Conservation (phyloP, 1,140 invertebrate genomes). For the Coenobita brevimanus region DNA sequence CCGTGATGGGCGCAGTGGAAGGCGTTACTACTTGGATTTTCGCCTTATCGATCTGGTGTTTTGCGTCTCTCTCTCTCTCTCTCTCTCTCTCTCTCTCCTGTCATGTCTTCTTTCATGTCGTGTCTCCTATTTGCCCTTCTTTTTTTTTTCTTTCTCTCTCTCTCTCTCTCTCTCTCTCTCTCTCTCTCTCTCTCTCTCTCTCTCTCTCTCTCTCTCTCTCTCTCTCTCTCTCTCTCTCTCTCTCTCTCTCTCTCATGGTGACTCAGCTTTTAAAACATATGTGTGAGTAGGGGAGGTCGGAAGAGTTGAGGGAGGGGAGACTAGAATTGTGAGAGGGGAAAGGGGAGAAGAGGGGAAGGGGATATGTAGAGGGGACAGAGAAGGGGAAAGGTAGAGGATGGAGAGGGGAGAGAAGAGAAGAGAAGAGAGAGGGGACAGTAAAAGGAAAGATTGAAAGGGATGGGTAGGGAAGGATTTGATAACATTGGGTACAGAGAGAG, state of each 20-base stretch:
- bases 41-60: slow-evolving; percentile 37
- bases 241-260: neutral
- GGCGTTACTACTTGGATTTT: slow-evolving; percentile 43
- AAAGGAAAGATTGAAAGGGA: too few relatives aligned
- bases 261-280: slow-evolving; percentile 45
- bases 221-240: neutral
- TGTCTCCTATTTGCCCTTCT: neutral
- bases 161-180: slow-evolving; percentile 24
- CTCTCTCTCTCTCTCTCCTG: neutral
- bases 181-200: neutral
- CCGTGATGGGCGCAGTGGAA: slow-evolving; percentile 41
- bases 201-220: neutral
- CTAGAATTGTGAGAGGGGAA: neutral
- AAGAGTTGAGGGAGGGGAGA: neutral
- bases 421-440: too few relatives aligned
- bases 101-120: neutral
- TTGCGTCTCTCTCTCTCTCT: neutral
- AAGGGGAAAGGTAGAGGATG: neutral
- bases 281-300: neutral
- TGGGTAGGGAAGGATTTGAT: too few relatives aligned
- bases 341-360: neutral
- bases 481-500: too few relatives aligned
- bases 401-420: too few relatives aligned
- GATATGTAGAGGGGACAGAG: neutral
- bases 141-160: neutral